These are phyloP conservation scores for Gallirallus australis DNA, from an alignment of 2,797 vertebrate species.

Conservation along the genomic window DNA sequence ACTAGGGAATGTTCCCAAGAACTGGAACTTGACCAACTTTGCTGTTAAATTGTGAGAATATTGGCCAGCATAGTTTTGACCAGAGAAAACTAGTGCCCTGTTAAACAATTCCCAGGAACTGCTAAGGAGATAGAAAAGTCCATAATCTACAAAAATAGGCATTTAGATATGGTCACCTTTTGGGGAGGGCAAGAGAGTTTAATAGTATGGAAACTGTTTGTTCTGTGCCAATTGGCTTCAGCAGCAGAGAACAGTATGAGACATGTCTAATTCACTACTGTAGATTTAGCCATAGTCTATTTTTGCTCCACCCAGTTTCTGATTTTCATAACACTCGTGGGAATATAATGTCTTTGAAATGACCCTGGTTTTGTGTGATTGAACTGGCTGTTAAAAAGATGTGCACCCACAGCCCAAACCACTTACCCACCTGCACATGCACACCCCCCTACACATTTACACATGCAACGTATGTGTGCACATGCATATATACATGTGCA, in stretches of 20 bases:
- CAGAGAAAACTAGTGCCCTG: conserved; percentile 28
- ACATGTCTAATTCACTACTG: conserved; percentile 26
- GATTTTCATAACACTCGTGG: conserved; percentile 40
- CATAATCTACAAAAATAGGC: neutral
- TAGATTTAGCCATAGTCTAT: neutral
- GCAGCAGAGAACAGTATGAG: neutral
- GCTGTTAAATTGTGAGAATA: conserved; percentile 65
- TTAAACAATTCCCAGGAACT: conserved; percentile 40
- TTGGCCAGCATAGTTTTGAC: conserved; percentile 15
- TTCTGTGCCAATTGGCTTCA: conserved; percentile 22
- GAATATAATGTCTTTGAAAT: conserved; percentile 51
- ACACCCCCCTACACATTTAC: neutral
- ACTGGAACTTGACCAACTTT: conserved; percentile 41
- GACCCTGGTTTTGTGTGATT: neutral
- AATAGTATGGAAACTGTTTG: neutral
- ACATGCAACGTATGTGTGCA: neutral
- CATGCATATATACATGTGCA: neutral
- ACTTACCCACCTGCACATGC: neutral
- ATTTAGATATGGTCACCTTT: neutral
- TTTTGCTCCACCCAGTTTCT: conserved; percentile 53
- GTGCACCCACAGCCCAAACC: neutral
- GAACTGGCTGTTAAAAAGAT: neutral
- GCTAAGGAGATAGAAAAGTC: neutral
- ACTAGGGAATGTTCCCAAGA: conserved; percentile 7
- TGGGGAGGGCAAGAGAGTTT: neutral